Evolutionary conservation across 2,797 vertebrate genomes (phyloP).

Genomic region (Hemitrygon akajei): DNA sequence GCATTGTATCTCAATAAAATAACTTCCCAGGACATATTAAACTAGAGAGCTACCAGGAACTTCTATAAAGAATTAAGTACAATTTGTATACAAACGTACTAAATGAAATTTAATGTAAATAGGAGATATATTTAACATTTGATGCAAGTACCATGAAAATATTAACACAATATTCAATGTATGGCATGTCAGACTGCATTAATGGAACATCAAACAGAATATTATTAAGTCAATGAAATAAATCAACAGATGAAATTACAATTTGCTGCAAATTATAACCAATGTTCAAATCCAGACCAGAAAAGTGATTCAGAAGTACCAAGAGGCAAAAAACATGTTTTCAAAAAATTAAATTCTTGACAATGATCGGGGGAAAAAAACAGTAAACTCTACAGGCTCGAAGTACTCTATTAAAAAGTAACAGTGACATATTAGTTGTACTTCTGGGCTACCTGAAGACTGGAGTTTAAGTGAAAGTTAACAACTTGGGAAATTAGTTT

Average conservation of each 20-base stretch:
- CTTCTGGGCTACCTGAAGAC: too few species aligned
- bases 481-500: too few species aligned
- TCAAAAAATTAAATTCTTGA: background rate
- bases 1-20: too few species aligned
- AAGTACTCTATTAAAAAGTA: background rate
- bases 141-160: background rate
- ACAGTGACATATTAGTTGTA: background rate
- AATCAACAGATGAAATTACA: background rate
- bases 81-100: background rate
- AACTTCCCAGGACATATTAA: too few species aligned
- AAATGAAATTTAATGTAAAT: background rate
- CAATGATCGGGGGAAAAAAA: background rate
- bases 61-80: too few species aligned
- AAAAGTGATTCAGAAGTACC: background rate
- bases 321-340: background rate
- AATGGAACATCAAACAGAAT: background rate
- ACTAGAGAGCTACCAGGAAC: too few species aligned
- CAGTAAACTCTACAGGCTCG: background rate
- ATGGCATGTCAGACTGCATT: background rate
- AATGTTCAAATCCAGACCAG: background rate
- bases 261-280: background rate
- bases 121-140: background rate
- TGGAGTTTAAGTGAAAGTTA: too few species aligned
- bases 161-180: background rate
- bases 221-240: background rate